These are phyloP conservation scores for Antigone vipio DNA, from an alignment of 2,113 vertebrate genomes.

Conservation along the genomic window DNA sequence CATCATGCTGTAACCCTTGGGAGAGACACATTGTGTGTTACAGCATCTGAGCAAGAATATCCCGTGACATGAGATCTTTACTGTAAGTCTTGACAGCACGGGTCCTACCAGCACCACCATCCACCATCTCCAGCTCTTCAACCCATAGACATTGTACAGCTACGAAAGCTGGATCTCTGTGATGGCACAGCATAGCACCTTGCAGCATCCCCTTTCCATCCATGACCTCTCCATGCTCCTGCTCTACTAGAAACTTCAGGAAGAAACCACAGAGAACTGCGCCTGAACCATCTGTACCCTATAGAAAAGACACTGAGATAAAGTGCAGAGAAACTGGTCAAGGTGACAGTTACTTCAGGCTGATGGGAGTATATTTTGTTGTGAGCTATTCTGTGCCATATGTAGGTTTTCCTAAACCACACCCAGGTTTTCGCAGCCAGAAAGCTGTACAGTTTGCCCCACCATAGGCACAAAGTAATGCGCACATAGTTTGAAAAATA, in stretches of 20 bases:
- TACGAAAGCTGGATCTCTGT: not conserved
- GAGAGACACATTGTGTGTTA: not conserved
- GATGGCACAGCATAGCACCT: not conserved
- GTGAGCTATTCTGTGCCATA: not conserved
- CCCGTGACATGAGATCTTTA: not conserved
- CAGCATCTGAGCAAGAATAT: not conserved
- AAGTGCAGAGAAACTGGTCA: not conserved
- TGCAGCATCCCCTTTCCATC: not conserved
- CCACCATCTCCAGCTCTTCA: not conserved
- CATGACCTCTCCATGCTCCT: not conserved
- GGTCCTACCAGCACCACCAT: not conserved
- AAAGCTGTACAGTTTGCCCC: not conserved
- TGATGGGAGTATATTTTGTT: not conserved
- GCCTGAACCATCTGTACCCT: not conserved
- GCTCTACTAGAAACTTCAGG: not conserved
- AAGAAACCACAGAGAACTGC: not conserved
- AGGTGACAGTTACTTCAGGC: not conserved
- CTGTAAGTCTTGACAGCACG: not conserved
- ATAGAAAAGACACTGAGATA: not conserved
- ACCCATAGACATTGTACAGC: not conserved
- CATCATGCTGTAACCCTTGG: not conserved
- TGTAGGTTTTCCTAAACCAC: not conserved
- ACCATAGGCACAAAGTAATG: not conserved
- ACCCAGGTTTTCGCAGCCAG: not conserved
- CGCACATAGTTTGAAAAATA: not conserved